phyloP scores from a whole-genome alignment of 1,140 invertebrate genomes.

The Lordiphosa clarofinis region DNA sequence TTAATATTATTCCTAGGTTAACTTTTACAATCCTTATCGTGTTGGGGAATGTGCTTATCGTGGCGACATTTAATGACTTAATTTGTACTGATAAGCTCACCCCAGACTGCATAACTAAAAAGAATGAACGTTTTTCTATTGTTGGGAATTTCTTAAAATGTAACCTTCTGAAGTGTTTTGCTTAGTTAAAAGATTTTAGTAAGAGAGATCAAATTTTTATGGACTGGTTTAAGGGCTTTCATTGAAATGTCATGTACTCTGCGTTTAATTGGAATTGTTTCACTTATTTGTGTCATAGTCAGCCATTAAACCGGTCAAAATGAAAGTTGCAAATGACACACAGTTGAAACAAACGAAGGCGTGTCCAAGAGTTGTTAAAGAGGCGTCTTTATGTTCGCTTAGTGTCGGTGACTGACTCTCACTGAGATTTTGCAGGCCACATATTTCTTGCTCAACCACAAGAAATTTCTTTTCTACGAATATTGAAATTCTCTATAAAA shows the following conservation, averaged over 20 bases:
- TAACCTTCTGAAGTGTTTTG: slow-evolving; percentile 6
- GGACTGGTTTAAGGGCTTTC: neutral
- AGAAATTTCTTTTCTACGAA: neutral
- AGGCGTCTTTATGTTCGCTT: slow-evolving; percentile 36
- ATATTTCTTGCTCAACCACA: slow-evolving; percentile 15
- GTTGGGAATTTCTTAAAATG: neutral
- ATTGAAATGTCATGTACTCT: slow-evolving; percentile 10
- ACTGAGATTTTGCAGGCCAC: slow-evolving; percentile 11
- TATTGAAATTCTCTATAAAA: too few species aligned
- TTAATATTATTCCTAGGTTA: slow-evolving; percentile 11
- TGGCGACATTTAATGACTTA: neutral
- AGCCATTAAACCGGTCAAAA: slow-evolving; percentile 51
- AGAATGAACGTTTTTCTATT: neutral
- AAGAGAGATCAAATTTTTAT: neutral
- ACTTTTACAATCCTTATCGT: slow-evolving; percentile 31
- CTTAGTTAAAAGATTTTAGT: neutral
- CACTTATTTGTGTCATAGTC: neutral
- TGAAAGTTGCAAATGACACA: slow-evolving; percentile 42
- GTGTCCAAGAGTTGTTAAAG: slow-evolving; percentile 16
- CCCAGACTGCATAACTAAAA: neutral
- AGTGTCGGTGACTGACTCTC: neutral
- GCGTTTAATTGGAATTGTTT: slow-evolving; percentile 32
- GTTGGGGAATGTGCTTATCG: slow-evolving; percentile 17
- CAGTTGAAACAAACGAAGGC: slow-evolving; percentile 21
- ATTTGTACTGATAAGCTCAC: slow-evolving; percentile 5